A percentile compares a stretch with the other conserved stretches of the same genome.
Evolutionary conservation across 2,888 invertebrate genomes (phyloP).

Genomic region (Acronicta psi): DNA sequence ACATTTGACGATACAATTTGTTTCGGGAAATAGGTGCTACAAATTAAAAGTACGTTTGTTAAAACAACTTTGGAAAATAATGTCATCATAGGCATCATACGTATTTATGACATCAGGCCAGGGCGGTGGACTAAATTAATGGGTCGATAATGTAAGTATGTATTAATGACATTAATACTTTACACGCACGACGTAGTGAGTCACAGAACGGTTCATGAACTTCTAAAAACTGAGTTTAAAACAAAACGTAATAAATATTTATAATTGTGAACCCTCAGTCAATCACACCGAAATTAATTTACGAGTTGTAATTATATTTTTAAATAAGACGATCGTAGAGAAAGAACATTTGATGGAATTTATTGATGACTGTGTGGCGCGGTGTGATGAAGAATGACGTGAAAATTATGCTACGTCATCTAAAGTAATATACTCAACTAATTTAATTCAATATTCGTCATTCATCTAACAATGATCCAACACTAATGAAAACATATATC

Average conservation of each 20-base stretch:
- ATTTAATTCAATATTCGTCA: conserved; percentile 39
- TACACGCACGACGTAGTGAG: background rate
- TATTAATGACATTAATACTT: too few relatives aligned
- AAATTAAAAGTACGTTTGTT: too few relatives aligned
- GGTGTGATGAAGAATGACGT: conserved; percentile 7
- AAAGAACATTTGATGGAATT: conserved; percentile 36
- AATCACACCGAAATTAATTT: conserved; percentile 34
- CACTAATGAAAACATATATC: conserved; percentile 14
- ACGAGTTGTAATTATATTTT: conserved; percentile 37
- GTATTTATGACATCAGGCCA: too few relatives aligned
- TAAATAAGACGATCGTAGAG: conserved; percentile 25
- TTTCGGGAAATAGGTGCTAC: too few relatives aligned
- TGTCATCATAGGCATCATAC: too few relatives aligned
- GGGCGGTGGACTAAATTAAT: too few relatives aligned
- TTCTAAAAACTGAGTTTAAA: conserved; percentile 8
- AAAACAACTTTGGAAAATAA: too few relatives aligned
- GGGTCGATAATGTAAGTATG: too few relatives aligned
- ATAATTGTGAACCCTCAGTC: conserved; percentile 29
- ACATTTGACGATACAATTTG: too few relatives aligned
- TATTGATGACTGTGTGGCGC: conserved; percentile 31
- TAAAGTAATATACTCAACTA: conserved; percentile 40
- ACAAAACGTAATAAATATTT: conserved; percentile 40
- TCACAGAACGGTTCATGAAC: conserved; percentile 23
- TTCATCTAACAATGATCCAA: conserved; percentile 32
- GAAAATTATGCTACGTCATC: conserved; percentile 33